Evolutionary conservation across 1,140 invertebrate species (phyloP), one percentile per base, ranked within the genome.

Genomic region (Conus betulinus): DNA sequence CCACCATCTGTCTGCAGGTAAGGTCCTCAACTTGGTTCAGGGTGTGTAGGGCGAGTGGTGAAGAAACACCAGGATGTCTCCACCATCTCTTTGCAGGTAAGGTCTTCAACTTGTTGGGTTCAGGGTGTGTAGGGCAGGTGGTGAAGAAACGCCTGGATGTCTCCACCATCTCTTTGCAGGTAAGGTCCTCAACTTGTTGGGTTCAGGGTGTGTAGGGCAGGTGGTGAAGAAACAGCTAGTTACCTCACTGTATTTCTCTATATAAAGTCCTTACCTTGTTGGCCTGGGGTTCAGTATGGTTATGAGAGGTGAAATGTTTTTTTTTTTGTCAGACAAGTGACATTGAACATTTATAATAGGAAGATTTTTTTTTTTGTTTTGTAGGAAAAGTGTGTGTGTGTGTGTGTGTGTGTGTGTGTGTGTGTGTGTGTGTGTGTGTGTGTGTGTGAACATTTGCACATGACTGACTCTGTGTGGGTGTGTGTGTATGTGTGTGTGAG

Each of bases 61-160:
- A 39, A 39, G 83, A 94, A 94, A 86, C 89, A 90, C 67, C 87
- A 95, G 88, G 93, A 95, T 91, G 94, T 94, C 23, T 92, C 91
- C 8, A 87, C 91, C 57, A 93, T 95, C 27, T 95, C 94, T 17
- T 15, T 92, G 55, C 92, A 94, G 93, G 94, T 94, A 85, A 81
- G 71, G 57, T 11, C 57, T 15, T 15, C 57, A 60, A 8, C 57
- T 15, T 15, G 74, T 25, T 39, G 39, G 3, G 39, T n/a, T n/a
- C n/a, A n/a, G n/a, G n/a, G n/a, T n/a, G n/a, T n/a, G n/a, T 39
- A 39, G 39, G 94, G 93, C 91, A 94, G 25, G 94, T 95, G 10
- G 89, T 94, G 23, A 93, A 92, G 83, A 94, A 94, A 86, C 89
- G 90, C 67, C 87, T 95, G 88, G 93, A 95, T 91, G 94, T 94